Conservation (phyloP, 1,140 invertebrate genomes). For the Grapholita molesta region DNA sequence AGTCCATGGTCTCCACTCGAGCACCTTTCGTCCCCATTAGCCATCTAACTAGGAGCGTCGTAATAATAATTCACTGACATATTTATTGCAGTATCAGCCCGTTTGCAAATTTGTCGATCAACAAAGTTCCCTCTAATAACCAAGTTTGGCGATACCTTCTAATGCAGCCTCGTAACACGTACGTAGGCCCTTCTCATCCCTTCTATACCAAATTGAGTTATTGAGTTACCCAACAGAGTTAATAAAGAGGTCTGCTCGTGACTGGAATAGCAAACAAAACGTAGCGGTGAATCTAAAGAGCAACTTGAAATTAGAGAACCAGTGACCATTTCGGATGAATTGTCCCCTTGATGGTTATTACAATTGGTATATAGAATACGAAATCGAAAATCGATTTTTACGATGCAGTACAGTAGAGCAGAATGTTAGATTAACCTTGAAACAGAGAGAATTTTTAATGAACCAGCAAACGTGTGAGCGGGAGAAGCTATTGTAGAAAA, state of each 20-base stretch:
- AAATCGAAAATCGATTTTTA: conserved; percentile 6
- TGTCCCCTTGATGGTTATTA: conserved; percentile 11
- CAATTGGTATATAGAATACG: conserved; percentile 9
- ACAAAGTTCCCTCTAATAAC: conserved; percentile 13
- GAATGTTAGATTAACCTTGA: no score
- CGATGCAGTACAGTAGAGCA: neutral
- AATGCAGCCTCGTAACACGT: conserved; percentile 45
- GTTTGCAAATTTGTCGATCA: conserved; percentile 16
- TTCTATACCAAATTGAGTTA: conserved; percentile 64
- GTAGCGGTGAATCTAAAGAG: conserved; percentile 7
- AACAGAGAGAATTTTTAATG: no score
- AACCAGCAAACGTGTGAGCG: no score
- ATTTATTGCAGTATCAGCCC: neutral
- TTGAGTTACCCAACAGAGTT: conserved; percentile 68
- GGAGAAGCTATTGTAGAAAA: no score
- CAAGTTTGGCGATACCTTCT: conserved; percentile 14
- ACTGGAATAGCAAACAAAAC: conserved; percentile 37
- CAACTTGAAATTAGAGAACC: conserved; percentile 9
- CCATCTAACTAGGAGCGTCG: neutral
- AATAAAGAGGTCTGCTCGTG: conserved; percentile 61
- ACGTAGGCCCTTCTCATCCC: conserved; percentile 49
- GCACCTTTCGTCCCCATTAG: no score
- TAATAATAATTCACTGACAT: neutral
- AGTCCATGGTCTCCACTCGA: no score
- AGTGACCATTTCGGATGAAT: conserved; percentile 10